Conservation (phyloP, 2,888 invertebrate genomes). For the Athripsodes cinereus region DNA sequence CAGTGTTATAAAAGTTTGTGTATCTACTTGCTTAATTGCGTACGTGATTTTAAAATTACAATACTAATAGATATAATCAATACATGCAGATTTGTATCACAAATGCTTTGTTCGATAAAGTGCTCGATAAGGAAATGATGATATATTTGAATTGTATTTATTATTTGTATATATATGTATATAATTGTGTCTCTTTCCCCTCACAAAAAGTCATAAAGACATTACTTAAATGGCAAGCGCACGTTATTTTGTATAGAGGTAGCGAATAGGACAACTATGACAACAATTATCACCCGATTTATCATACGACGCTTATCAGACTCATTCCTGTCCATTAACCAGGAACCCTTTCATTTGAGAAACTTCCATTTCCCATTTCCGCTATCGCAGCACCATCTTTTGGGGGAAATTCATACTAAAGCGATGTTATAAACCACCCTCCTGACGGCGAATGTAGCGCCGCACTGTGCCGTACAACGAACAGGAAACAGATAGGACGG, state of each 20-base stretch:
- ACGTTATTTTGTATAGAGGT: neutral
- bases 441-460: neutral
- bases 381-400: conserved; percentile 23
- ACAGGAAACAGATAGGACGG: neutral
- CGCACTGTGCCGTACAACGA: conserved; percentile 2
- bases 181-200: too few relatives aligned
- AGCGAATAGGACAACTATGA: neutral
- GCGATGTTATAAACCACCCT: neutral
- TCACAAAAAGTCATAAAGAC: too few relatives aligned
- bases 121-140: too few relatives aligned
- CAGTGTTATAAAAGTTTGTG: too few relatives aligned
- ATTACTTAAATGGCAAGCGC: neutral
- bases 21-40: too few relatives aligned
- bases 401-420: conserved; percentile 1
- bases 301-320: conserved; percentile 44
- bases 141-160: too few relatives aligned
- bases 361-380: conserved; percentile 18
- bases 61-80: too few relatives aligned
- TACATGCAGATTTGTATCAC: too few relatives aligned
- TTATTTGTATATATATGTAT: too few relatives aligned
- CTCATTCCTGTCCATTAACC: conserved; percentile 51
- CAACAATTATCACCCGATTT: conserved; percentile 38
- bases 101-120: too few relatives aligned
- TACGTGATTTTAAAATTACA: too few relatives aligned
- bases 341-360: conserved; percentile 42